Conservation (phyloP, 2,797 vertebrate species). For the Protosalanx chinensis region DNA sequence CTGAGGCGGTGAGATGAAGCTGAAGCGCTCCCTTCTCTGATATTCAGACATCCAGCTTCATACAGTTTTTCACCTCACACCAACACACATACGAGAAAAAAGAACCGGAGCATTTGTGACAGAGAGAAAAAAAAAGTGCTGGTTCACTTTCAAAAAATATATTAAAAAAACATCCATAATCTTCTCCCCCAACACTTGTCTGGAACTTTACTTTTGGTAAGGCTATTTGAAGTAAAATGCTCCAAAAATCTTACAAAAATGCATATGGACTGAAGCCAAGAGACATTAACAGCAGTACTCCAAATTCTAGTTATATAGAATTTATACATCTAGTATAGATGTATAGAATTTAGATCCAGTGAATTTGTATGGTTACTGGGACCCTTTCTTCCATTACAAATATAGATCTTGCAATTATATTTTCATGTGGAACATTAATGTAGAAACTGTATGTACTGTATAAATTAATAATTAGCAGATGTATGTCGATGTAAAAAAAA, state of each 20-base stretch:
- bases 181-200: slow-evolving; percentile 33
- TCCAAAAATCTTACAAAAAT: slow-evolving; percentile 59
- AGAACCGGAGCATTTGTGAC: slow-evolving; percentile 23
- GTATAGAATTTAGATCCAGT: slow-evolving; percentile 49
- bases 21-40: slow-evolving; percentile 32
- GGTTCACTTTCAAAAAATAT: slow-evolving; percentile 85
- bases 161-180: neutral
- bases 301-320: slow-evolving; percentile 58
- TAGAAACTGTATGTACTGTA: slow-evolving; percentile 77
- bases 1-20: slow-evolving; percentile 79
- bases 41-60: slow-evolving; percentile 65
- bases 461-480: too few species aligned
- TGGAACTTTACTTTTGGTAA: slow-evolving; percentile 32
- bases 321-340: slow-evolving; percentile 31
- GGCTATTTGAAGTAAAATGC: slow-evolving; percentile 45
- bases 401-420: slow-evolving; percentile 59
- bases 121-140: slow-evolving; percentile 80
- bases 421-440: slow-evolving; percentile 40
- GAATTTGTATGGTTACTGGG: slow-evolving; percentile 34
- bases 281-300: slow-evolving; percentile 32
- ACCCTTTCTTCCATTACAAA: slow-evolving; percentile 67
- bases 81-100: slow-evolving; percentile 43
- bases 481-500: too few species aligned
- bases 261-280: slow-evolving; percentile 28
- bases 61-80: slow-evolving; percentile 53